These are phyloP conservation scores for Corydoras sp. DNA, from an alignment of 2,113 vertebrate genomes.

Conservation along the genomic window DNA sequence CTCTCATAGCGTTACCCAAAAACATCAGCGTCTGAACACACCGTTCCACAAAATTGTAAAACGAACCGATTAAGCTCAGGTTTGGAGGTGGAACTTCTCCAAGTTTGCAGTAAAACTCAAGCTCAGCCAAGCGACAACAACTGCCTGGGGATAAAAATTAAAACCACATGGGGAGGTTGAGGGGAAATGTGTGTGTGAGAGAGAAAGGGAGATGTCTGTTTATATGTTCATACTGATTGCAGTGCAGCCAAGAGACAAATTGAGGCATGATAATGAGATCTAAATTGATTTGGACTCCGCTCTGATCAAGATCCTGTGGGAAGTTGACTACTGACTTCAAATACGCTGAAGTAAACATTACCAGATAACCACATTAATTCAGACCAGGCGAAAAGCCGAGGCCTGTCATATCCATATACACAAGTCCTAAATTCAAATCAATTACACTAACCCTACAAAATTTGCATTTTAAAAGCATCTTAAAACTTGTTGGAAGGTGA, in stretches of 20 bases:
- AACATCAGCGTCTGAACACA: not conserved
- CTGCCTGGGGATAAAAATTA: not conserved
- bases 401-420: not conserved
- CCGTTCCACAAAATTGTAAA: not conserved
- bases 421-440: not conserved
- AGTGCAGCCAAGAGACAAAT: slow-evolving; percentile 66
- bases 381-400: not conserved
- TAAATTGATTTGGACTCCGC: slow-evolving; percentile 64
- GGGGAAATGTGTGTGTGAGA: slow-evolving; percentile 11
- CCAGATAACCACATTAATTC: slow-evolving; percentile 15
- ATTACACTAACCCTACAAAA: too few relatives aligned
- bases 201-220: slow-evolving; percentile 45
- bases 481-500: too few relatives aligned
- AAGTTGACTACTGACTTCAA: slow-evolving; percentile 18
- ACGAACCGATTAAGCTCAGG: not conserved
- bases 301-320: slow-evolving; percentile 18
- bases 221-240: slow-evolving; percentile 58
- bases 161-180: slow-evolving; percentile 1
- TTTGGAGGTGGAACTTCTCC: not conserved
- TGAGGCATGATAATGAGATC: slow-evolving; percentile 70
- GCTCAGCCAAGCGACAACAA: not conserved
- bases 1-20: not conserved
- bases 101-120: not conserved
- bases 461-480: too few relatives aligned
- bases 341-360: slow-evolving; percentile 12